Conservation (phyloP, 1,140 invertebrate species). For the Drosophila virilis region DNA sequence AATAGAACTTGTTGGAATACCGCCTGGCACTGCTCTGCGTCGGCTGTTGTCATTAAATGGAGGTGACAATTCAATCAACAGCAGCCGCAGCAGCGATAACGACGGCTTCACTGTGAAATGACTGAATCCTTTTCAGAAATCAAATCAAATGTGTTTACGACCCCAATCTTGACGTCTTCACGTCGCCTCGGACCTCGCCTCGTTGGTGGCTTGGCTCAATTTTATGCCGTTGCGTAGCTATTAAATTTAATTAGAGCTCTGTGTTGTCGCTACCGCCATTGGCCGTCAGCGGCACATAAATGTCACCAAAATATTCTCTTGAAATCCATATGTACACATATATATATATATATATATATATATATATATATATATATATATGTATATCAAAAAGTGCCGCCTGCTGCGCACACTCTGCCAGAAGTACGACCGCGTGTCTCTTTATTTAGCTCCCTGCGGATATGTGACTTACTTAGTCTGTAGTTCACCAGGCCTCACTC, state of each 20-base stretch:
- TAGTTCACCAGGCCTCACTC: slow-evolving; percentile 44
- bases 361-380: not conserved
- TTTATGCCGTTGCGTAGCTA: slow-evolving; percentile 70
- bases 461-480: slow-evolving; percentile 41
- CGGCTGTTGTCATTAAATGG: slow-evolving; percentile 61
- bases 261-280: slow-evolving; percentile 55
- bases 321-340: slow-evolving; percentile 24
- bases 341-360: not conserved
- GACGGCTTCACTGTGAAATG: slow-evolving; percentile 47
- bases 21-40: slow-evolving; percentile 7
- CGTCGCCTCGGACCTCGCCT: slow-evolving; percentile 15
- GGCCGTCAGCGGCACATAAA: slow-evolving; percentile 63
- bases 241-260: slow-evolving; percentile 84
- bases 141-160: slow-evolving; percentile 80
- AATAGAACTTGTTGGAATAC: slow-evolving; percentile 52
- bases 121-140: slow-evolving; percentile 74
- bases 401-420: slow-evolving; percentile 20
- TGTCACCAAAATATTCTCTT: slow-evolving; percentile 72
- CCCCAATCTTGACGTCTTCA: slow-evolving; percentile 20
- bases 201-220: slow-evolving; percentile 65
- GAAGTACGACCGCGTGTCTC: slow-evolving; percentile 25
- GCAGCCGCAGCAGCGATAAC: slow-evolving; percentile 55
- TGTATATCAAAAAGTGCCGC: slow-evolving; percentile 37
- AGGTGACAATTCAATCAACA: slow-evolving; percentile 81
- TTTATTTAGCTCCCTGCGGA: slow-evolving; percentile 44